Evolutionary conservation across 2,797 vertebrate species (phyloP).

Genomic region (Lates japonicus): DNA sequence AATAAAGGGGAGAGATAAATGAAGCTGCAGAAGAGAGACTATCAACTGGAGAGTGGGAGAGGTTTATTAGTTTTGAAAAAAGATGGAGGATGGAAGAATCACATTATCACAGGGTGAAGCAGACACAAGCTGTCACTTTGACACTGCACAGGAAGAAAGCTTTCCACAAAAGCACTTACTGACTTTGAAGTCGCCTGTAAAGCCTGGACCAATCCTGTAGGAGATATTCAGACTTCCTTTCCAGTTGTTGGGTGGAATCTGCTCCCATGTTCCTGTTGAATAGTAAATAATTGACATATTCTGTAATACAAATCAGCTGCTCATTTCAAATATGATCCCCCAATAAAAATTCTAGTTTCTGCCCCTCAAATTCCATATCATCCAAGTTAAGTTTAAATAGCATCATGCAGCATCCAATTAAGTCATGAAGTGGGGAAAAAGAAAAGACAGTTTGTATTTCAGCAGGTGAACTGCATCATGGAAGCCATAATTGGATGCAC

Average conservation of each 20-base stretch:
- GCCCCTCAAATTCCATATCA: constrained; percentile 16
- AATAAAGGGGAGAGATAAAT: constrained; percentile 18
- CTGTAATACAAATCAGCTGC: constrained; percentile 15
- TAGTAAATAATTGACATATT: constrained; percentile 18
- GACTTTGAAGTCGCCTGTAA: constrained; percentile 80
- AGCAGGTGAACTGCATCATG: constrained; percentile 90
- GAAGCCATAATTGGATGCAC: constrained; percentile 96
- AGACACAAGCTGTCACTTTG: neutral
- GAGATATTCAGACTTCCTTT: constrained; percentile 92
- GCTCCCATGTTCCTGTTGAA: constrained; percentile 91
- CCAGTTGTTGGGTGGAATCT: constrained; percentile 90
- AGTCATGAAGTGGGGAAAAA: neutral
- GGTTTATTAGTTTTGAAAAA: neutral
- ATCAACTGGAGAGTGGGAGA: neutral
- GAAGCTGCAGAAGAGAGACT: neutral
- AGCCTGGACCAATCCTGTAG: constrained; percentile 94
- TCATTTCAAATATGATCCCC: neutral
- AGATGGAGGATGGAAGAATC: neutral
- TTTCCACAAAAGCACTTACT: constrained; percentile 82
- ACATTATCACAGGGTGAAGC: neutral
- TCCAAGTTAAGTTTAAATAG: neutral
- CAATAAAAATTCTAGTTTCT: neutral
- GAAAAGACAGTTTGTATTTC: constrained; percentile 75
- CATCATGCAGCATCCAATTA: neutral
- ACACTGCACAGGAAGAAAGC: neutral